Percentiles rank a stretch among this genome's conserved stretches.
Conservation (phyloP, 2,797 vertebrate species). For the Carapus acus region DNA sequence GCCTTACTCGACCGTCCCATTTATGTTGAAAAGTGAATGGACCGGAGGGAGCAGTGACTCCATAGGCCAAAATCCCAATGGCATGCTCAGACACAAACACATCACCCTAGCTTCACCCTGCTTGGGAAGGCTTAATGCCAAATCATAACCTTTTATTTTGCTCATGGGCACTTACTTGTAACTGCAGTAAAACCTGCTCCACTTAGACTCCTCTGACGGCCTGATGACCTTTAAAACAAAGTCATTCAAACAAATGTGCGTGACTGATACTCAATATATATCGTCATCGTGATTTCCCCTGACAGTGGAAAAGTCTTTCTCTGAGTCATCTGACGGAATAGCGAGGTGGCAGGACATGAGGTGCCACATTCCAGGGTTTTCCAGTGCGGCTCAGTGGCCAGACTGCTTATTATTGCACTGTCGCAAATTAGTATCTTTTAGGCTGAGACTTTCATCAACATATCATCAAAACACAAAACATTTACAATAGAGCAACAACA, state of each 20-base stretch:
- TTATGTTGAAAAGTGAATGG: slow-evolving; percentile 10
- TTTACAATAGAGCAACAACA: too few relatives aligned
- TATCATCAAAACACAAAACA: neutral
- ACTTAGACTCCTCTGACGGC: too few relatives aligned
- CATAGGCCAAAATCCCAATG: too few relatives aligned
- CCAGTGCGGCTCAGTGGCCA: neutral
- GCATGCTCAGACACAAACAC: too few relatives aligned
- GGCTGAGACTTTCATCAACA: neutral
- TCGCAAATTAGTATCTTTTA: neutral
- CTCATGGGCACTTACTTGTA: too few relatives aligned
- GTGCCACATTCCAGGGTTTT: neutral
- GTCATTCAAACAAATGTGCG: too few relatives aligned
- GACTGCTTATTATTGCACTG: neutral
- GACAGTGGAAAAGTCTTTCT: neutral
- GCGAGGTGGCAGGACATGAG: neutral
- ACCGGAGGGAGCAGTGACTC: neutral
- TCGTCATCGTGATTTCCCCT: neutral
- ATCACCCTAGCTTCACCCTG: too few relatives aligned
- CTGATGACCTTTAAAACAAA: too few relatives aligned
- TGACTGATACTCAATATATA: neutral
- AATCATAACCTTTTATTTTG: too few relatives aligned
- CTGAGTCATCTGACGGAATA: neutral
- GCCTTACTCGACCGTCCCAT: slow-evolving; percentile 38
- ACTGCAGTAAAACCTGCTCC: too few relatives aligned
- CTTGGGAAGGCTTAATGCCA: too few relatives aligned